Base-by-base conservation (phyloP, 2,113 vertebrate species). In the Bubo bubo region DNA sequence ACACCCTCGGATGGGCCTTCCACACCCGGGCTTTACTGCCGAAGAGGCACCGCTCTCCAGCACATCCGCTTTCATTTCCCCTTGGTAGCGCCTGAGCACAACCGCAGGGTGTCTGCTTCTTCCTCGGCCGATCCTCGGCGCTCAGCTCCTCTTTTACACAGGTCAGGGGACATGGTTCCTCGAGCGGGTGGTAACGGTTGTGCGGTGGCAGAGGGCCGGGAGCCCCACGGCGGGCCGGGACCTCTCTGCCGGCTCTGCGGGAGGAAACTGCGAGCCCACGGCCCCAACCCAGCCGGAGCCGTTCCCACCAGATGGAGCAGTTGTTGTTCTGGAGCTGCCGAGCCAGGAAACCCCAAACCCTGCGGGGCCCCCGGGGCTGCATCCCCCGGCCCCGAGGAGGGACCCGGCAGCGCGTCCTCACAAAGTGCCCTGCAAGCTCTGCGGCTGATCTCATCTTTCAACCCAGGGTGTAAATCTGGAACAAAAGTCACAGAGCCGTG, bases 301-400 rank as follows among this genome's bases (percentile, higher is more conserved):
- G 2, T 52, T 90, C 82, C 96, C 98, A 97, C 45, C 98, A 98
- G 98, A 98, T 98, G 98, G 98, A 90, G 98, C n/a, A 97, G 95
- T 96, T 98, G 98, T 96, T 34, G 98, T 98, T 98, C 97, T 93
- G 28, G 76, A 27, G 58, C 67, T 14, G 49, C 62, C 0, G 20
- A 73, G 79, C 73, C 2, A 7, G 0, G 10, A n/a, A 63, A 72
- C 60, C 71, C 77, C 67, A 30, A 86, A 49, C 32, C 23, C 83
- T 4, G 56, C 19, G 21, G 52, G 34, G 76, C n/a, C 7, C 41
- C 6, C 6, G 30, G 39, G 67, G 53, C 60, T 55, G 66, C 73
- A 13, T 21, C 66, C 27, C 27, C 20, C 28, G 2, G 55, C 39
- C 50, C 45, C 4, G 3, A 32, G 49, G 9, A 1, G 17, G 41